phyloP scores from a whole-genome alignment of 1,140 invertebrate species.

The Doryteuthis pealeii region DNA sequence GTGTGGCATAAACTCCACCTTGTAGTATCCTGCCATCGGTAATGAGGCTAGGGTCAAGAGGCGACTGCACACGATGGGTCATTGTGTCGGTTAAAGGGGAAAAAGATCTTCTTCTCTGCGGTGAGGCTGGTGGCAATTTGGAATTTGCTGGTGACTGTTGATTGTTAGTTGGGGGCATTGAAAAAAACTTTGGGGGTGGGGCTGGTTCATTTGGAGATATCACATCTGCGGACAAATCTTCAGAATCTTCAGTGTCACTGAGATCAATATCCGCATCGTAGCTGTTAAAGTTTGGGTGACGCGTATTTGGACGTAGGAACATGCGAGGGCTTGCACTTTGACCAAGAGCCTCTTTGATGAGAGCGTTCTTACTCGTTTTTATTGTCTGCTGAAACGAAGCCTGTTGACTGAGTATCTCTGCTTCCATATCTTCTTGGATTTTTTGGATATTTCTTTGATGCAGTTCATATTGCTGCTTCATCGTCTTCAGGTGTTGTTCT shows the following conservation, averaged over 20 bases:
- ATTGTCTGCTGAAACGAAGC: slow-evolving; percentile 32
- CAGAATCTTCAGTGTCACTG: neutral
- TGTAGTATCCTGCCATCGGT: slow-evolving; percentile 25
- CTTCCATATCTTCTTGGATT: slow-evolving; percentile 42
- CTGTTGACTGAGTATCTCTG: slow-evolving; percentile 39
- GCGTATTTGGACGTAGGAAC: neutral
- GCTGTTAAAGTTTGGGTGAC: neutral
- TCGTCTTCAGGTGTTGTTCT: slow-evolving; percentile 37
- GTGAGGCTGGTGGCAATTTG: neutral
- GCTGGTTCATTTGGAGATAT: too few species aligned
- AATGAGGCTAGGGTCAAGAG: neutral
- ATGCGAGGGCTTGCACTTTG: neutral
- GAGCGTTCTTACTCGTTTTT: slow-evolving; percentile 32
- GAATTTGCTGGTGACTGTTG: neutral
- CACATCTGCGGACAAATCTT: neutral
- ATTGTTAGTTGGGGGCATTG: neutral
- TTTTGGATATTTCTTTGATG: slow-evolving; percentile 41
- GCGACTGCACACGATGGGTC: neutral
- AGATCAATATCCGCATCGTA: neutral
- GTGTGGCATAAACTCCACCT: slow-evolving; percentile 45
- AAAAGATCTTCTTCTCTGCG: neutral
- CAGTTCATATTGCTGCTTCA: slow-evolving; percentile 37
- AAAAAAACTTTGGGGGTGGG: neutral
- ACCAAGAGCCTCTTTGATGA: neutral
- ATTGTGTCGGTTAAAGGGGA: neutral